phyloP scores from a whole-genome alignment of 2,888 invertebrate species.

The Spilosoma lubricipeda region DNA sequence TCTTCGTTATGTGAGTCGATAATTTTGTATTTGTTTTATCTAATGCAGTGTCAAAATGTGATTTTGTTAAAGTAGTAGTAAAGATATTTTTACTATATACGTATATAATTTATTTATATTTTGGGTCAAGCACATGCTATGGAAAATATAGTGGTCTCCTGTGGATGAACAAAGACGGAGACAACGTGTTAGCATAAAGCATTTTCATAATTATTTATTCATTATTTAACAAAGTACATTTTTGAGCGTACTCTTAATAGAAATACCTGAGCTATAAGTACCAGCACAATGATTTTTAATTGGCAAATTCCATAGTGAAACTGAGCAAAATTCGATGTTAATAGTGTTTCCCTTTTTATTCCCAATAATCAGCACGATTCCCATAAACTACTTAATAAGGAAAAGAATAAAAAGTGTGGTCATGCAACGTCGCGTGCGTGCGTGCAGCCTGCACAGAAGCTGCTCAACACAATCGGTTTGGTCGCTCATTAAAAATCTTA shows the following conservation, averaged over 20 bases:
- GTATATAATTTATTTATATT: no score
- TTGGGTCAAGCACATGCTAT: no score
- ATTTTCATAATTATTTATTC: no score
- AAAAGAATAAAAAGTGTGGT: constrained; percentile 58
- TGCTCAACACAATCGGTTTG: constrained; percentile 48
- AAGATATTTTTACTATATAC: no score
- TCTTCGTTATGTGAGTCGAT: not conserved
- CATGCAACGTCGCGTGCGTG: constrained; percentile 82
- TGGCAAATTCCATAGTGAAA: constrained; percentile 8
- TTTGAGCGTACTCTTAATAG: no score
- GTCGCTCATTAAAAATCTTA: constrained; percentile 54
- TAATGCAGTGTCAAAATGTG: not conserved
- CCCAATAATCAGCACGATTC: constrained; percentile 40
- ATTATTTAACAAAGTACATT: no score
- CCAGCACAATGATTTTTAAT: not conserved
- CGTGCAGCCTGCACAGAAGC: constrained; percentile 60
- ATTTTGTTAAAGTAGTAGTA: not conserved
- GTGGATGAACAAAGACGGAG: no score
- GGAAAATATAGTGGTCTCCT: no score
- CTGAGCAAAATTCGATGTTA: constrained; percentile 33
- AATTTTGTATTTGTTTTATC: not conserved
- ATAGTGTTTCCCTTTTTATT: constrained; percentile 36
- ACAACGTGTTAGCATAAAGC: no score
- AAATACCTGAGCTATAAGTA: not conserved
- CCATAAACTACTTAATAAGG: constrained; percentile 54